These are phyloP conservation scores for Cygnus olor DNA, from an alignment of 2,797 vertebrate species.

Conservation along the genomic window DNA sequence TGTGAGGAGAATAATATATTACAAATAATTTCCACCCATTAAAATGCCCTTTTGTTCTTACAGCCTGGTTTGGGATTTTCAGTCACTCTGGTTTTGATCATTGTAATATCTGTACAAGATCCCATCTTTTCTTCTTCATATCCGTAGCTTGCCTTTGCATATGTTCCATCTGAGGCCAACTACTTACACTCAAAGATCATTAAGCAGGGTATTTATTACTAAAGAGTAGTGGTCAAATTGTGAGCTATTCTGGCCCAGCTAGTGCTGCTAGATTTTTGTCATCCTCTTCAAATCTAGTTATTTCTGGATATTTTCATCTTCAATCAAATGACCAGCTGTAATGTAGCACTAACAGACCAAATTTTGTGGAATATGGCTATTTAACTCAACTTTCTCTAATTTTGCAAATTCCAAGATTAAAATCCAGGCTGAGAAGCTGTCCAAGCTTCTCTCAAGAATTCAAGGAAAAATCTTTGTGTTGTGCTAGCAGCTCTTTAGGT, in stretches of 20 bases:
- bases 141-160: neutral
- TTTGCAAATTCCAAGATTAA: slow-evolving; percentile 1
- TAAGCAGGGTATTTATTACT: neutral
- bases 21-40: slow-evolving; percentile 59
- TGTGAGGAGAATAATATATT: slow-evolving; percentile 48
- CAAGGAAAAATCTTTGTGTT: neutral
- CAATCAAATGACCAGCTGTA: neutral
- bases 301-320: slow-evolving; percentile 1
- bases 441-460: neutral
- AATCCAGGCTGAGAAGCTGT: neutral
- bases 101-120: neutral
- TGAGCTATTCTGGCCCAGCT: neutral
- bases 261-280: neutral
- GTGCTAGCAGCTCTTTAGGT: neutral
- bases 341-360: neutral
- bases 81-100: neutral
- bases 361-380: neutral
- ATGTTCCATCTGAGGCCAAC: neutral
- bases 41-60: slow-evolving; percentile 40
- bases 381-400: neutral
- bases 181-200: neutral
- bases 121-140: neutral
- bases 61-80: neutral
- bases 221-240: neutral
- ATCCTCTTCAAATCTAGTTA: neutral